Conservation (phyloP, 2,888 invertebrate species). For the Cephus pulcher region DNA sequence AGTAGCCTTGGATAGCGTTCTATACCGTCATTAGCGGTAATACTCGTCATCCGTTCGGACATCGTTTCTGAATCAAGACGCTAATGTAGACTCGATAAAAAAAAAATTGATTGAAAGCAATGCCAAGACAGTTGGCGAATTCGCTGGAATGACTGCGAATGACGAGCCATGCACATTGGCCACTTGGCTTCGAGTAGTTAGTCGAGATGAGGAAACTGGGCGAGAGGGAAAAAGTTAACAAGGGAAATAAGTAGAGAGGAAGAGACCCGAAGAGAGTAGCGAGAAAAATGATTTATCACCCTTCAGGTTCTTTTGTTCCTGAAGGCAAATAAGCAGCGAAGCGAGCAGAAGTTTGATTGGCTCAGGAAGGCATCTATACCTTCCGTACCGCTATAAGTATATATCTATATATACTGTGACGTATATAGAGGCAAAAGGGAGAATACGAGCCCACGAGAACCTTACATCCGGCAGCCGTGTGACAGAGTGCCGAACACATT, state of each 20-base stretch:
- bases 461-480: constrained; percentile 34
- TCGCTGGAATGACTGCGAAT: too few species aligned
- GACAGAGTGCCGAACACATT: constrained; percentile 31
- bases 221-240: background rate
- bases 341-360: background rate
- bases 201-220: background rate
- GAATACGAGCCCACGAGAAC: background rate
- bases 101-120: background rate
- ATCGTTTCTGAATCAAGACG: background rate
- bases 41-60: background rate
- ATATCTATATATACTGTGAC: background rate
- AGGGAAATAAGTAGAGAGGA: background rate
- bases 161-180: background rate
- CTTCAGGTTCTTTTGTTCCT: background rate
- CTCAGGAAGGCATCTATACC: background rate
- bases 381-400: background rate
- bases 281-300: background rate
- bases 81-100: background rate
- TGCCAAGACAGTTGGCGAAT: background rate
- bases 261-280: background rate
- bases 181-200: background rate
- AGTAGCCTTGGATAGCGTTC: background rate
- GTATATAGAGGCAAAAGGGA: background rate
- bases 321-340: background rate
- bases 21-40: background rate